Base-by-base conservation (phyloP, 2,888 invertebrate genomes). In the Phoenoteleia sp. region DNA sequence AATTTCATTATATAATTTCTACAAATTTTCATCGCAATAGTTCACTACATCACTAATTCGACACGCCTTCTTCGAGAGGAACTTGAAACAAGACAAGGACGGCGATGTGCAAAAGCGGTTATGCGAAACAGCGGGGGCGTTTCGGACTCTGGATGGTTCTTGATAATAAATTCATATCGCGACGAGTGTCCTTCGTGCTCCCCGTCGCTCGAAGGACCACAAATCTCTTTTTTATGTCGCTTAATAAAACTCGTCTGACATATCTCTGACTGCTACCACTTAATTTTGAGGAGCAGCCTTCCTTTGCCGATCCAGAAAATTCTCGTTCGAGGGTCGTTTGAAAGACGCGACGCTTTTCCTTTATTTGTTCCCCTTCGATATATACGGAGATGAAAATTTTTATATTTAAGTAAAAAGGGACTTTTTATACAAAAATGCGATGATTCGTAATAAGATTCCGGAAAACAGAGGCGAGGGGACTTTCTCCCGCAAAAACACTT, bases 101-200 rank as follows among this genome's bases (percentile, higher is more conserved):
- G 13, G 45, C 33, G 36, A 75, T 72, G 69, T 36, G 66, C 82
- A 84, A 87, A 85, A 84, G 58, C 76, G 87, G 88, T 85, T 85
- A 89, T 86, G 89, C 88, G 89, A 91, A 90, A 91, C 90, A 92
- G 91, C 90, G 90, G 88, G 88, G 90, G 88, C 89, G 90, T 90
- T 92, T 91, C 88, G 88, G 89, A 91, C 92, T 90, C 91, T 89
- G 90, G 91, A 91, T 90, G 89, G 87, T 92, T 89, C 91, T 93
- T 92, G 91, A 93, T 93, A 93, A 93, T 93, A 92, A 92, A 93
- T 93, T 93, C 93, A 93, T 93, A 93, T 93, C 92, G 91, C 90
- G 86, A 88, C 90, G 88, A 88, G 84, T 90, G 87, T 87, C 86
- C 80, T 87, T 72, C 80, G 85, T 81, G 82, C 83, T 86, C 85